These are phyloP conservation scores for Agriopis marginaria DNA, from an alignment of 2,888 invertebrate species.

Conservation along the genomic window DNA sequence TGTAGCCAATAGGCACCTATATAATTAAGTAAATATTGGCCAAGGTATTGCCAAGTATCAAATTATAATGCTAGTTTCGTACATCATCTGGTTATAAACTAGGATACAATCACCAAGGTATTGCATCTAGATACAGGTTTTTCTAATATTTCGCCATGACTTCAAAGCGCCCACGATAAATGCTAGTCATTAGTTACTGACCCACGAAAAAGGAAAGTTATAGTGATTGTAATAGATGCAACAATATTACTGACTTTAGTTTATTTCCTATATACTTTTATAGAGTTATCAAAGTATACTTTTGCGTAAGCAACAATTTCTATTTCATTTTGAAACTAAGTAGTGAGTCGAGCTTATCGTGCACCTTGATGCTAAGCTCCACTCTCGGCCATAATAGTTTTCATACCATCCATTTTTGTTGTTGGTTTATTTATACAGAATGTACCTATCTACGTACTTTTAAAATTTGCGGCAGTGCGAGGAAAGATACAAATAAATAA, in stretches of 20 bases:
- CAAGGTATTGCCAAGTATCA: slow-evolving; percentile 29
- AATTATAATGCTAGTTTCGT: slow-evolving; percentile 34
- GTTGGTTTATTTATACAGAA: no score
- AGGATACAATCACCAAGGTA: slow-evolving; percentile 38
- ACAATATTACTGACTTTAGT: neutral
- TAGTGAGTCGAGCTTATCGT: no score
- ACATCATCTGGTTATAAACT: slow-evolving; percentile 31
- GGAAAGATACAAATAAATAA: no score
- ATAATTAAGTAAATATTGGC: slow-evolving; percentile 23
- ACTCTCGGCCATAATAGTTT: no score
- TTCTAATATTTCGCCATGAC: slow-evolving; percentile 40
- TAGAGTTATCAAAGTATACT: no score
- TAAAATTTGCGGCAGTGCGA: no score
- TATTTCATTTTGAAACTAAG: no score
- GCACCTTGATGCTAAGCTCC: no score
- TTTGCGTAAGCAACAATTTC: no score
- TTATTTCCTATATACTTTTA: neutral
- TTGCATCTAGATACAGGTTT: slow-evolving; percentile 40
- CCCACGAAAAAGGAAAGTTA: slow-evolving; percentile 18
- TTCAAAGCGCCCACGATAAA: slow-evolving; percentile 23
- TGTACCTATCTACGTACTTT: no score
- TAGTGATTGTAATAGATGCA: neutral
- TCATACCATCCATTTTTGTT: no score
- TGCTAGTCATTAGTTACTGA: slow-evolving; percentile 20
- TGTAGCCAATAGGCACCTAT: neutral